These are phyloP conservation scores for Solenodon paradoxus DNA, from an alignment of 2,113 vertebrate species.

Conservation along the genomic window DNA sequence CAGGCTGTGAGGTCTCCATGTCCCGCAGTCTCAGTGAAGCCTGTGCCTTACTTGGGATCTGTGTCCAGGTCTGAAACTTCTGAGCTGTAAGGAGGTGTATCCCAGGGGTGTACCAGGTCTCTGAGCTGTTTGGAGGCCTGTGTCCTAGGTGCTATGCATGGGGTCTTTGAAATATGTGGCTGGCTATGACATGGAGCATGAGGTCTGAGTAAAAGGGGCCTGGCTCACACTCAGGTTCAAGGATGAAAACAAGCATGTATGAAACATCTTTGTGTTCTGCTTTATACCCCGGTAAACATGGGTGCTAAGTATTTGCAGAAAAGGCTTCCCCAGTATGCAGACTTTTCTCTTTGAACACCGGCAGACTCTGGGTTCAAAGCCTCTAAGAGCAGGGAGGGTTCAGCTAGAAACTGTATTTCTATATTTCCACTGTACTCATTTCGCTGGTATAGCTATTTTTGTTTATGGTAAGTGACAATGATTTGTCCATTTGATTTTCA, in stretches of 20 bases:
- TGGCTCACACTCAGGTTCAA: neutral
- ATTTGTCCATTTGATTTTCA: slow-evolving; percentile 14
- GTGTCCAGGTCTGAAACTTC: neutral
- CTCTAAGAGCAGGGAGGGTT: neutral
- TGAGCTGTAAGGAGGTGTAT: neutral
- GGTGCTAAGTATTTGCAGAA: neutral
- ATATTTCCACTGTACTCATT: neutral
- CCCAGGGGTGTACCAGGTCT: neutral
- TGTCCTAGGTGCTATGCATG: neutral
- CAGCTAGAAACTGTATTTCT: neutral
- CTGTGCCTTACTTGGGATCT: neutral
- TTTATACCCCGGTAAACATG: neutral
- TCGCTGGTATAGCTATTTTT: neutral
- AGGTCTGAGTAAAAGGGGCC: neutral
- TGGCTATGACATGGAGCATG: neutral
- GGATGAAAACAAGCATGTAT: neutral
- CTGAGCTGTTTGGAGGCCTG: neutral
- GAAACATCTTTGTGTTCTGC: neutral
- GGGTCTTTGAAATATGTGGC: neutral
- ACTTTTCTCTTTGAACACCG: slow-evolving; percentile 18
- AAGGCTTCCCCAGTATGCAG: neutral
- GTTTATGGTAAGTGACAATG: neutral
- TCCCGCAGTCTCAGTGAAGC: neutral
- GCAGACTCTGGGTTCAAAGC: slow-evolving; percentile 19
- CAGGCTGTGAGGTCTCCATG: neutral